Base-by-base conservation (phyloP, 2,797 vertebrate species). In the Thalassophryne amazonica region DNA sequence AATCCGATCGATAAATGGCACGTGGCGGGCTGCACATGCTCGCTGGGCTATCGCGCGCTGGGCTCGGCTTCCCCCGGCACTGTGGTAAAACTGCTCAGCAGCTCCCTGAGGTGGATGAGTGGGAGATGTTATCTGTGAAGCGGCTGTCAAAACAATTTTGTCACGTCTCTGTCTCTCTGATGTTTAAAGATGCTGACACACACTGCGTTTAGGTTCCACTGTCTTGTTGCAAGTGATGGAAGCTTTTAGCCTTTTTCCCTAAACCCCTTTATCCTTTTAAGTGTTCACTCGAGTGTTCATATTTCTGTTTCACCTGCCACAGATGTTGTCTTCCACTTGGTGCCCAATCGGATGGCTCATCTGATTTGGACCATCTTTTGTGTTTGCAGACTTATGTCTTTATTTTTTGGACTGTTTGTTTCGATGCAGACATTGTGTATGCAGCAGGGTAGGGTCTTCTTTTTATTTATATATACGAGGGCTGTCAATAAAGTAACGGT, bases 141-240 rank as follows among this genome's bases (percentile, higher is more conserved):
- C 87, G 88, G 75, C 88, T 93, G 91, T 94, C 93, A 93, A 54
- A 88, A 86, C 81, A 73, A 91, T 94, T 95, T 78, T 78, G 84
- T 93, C 92, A 93, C 60, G 57, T 70, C 59, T 76, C 85, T 76
- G 80, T 76, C 60, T 82, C 87, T 78, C 57, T 64, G 54, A 88
- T 91, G 92, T 88, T 89, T 81, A 77, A 81, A 91, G 84, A 91
- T 84, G 83, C 89, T 87, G 86, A 88, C 85, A 86, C 74, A 80
- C 76, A 73, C 73, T 80, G 82, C 85, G n/a, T 87, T 78, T 69
- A 73, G 78, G 80, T 76, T 80, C 84, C 69, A 38, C 41, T 84
- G 80, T 87, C 86, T 86, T 85, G 80, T 84, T 85, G 60, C 61
- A 88, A 83, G 83, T 86, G 84, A 88, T 86, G 84, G 83, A 90